A percentile compares a stretch with the other conserved stretches of the same genome.
Conservation (phyloP, 1,140 invertebrate genomes). For the Drosophila melanogaster region Release_6_plus_ISO1_MT NC_004354.4:9610001-9610500, state of each 20-base stretch:
- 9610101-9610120: constrained; percentile 67
- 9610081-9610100: constrained; percentile 65
- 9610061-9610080: constrained; percentile 79
- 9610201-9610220: constrained; percentile 57
- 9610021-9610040: constrained; percentile 72
- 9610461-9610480: constrained; percentile 89
- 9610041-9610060: constrained; percentile 83
- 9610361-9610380: constrained; percentile 31
- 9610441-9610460: constrained; percentile 87
- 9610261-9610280: constrained; percentile 87
- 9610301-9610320: constrained; percentile 84
- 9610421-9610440: constrained; percentile 85
- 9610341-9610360: constrained; percentile 89
- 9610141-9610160: constrained; percentile 77
- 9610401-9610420: constrained; percentile 67
- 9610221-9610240: constrained; percentile 85
- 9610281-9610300: constrained; percentile 85
- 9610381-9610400: constrained; percentile 51
- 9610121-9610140: constrained; percentile 62
- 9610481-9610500: constrained; percentile 86
- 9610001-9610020: constrained; percentile 30
- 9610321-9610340: constrained; percentile 90
- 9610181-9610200: constrained; percentile 60
- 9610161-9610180: constrained; percentile 73
- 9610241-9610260: constrained; percentile 78